These are phyloP conservation scores for Drosophila paucipuncta DNA, from an alignment of 2,888 invertebrate genomes.

Conservation along the genomic window DNA sequence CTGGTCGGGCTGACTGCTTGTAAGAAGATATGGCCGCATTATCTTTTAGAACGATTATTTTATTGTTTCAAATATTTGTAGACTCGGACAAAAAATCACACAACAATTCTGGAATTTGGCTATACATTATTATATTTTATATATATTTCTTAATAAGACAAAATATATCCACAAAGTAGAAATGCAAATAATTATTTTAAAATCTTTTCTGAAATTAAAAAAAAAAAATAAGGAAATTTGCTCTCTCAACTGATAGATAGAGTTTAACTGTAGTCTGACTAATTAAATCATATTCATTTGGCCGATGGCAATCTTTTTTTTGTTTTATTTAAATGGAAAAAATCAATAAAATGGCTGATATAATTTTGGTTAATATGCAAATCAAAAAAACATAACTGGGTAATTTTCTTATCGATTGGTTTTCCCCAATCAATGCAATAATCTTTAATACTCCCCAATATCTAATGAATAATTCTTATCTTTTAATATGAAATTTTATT, in stretches of 20 bases:
- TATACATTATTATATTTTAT: too few species aligned
- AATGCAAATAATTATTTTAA: background rate
- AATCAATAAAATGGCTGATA: background rate
- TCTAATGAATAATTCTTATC: background rate
- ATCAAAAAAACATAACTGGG: background rate
- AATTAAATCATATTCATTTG: background rate
- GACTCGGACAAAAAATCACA: background rate
- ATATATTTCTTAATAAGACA: background rate
- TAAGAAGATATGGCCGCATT: background rate
- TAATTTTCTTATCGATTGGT: background rate
- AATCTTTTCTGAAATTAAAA: background rate
- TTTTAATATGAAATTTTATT: background rate
- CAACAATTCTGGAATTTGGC: background rate
- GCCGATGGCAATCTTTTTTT: background rate
- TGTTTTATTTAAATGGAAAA: background rate
- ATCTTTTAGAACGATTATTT: background rate
- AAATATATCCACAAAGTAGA: background rate
- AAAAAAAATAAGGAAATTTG: background rate
- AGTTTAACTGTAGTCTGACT: background rate
- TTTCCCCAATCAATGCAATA: background rate
- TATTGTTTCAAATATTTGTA: background rate
- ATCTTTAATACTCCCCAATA: background rate
- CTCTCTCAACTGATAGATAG: fast-evolving
- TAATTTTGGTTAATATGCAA: background rate
- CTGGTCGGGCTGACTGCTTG: background rate